phyloP scores from a whole-genome alignment of 2,888 invertebrate species.

The Orthosia gracilis region DNA sequence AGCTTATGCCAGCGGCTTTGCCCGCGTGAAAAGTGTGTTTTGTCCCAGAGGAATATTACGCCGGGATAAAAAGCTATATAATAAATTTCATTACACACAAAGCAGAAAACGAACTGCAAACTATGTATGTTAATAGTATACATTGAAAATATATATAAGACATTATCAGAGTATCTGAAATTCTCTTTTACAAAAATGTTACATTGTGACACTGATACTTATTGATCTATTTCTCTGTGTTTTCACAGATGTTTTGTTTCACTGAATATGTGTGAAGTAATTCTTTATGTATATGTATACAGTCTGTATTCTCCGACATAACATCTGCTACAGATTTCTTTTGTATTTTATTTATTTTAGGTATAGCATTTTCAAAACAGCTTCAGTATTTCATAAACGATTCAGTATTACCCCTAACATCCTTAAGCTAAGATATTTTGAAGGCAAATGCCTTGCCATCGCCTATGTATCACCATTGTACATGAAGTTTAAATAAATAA shows the following conservation, averaged over 20 bases:
- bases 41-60: too few relatives aligned
- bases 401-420: neutral
- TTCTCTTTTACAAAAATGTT: neutral
- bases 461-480: too few relatives aligned
- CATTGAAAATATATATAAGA: too few relatives aligned
- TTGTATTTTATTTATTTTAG: constrained; percentile 8
- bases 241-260: constrained; percentile 20
- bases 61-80: too few relatives aligned
- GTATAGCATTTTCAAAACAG: neutral
- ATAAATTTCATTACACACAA: neutral
- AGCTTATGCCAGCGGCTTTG: too few relatives aligned
- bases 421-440: too few relatives aligned
- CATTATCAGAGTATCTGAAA: too few relatives aligned
- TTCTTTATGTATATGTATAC: neutral
- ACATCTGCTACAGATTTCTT: constrained; percentile 9
- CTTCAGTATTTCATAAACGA: neutral
- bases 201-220: neutral
- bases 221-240: constrained; percentile 14
- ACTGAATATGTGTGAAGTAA: constrained; percentile 3
- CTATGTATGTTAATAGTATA: neutral
- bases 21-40: too few relatives aligned
- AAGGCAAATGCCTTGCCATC: too few relatives aligned
- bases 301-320: neutral
- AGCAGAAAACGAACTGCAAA: neutral
- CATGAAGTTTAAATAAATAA: too few relatives aligned